These are phyloP conservation scores for Chondrosia reniformis DNA, from an alignment of 37 sponge, comb jelly and placozoan genomes.

Conservation along the genomic window DNA sequence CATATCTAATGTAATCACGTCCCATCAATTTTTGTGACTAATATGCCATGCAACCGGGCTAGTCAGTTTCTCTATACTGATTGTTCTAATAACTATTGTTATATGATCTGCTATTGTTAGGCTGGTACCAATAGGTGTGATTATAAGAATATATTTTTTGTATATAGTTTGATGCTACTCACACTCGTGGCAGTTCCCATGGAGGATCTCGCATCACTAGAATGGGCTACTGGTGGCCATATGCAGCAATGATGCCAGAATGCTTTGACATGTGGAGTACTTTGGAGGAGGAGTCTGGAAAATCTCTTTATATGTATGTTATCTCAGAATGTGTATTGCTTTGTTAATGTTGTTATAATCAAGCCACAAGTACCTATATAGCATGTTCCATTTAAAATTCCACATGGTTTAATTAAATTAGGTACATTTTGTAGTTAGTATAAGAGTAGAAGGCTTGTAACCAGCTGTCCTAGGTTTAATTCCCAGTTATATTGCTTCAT, in stretches of 20 bases:
- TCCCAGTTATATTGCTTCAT: too few relatives aligned
- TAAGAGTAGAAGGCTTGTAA: too few relatives aligned
- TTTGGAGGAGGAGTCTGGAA: conserved; percentile 61
- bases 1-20: too few relatives aligned
- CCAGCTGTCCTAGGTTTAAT: too few relatives aligned
- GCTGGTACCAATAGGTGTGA: too few relatives aligned
- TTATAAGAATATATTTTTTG: background rate
- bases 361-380: background rate
- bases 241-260: conserved; percentile 73
- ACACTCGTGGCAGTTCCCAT: conserved; percentile 90
- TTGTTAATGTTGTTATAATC: background rate
- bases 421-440: too few relatives aligned
- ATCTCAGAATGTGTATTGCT: background rate
- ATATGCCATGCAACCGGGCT: conserved; percentile 36
- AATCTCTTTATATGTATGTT: conserved; percentile 48
- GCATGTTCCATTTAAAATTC: too few relatives aligned
- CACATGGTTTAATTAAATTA: too few relatives aligned
- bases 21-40: too few relatives aligned
- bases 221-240: conserved; percentile 44
- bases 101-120: too few relatives aligned
- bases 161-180: conserved; percentile 61
- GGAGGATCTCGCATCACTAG: conserved; percentile 76
- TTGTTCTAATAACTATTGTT: too few relatives aligned
- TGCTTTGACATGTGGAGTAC: conserved; percentile 70
- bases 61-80: too few relatives aligned